phyloP scores from a whole-genome alignment of 2,888 invertebrate genomes.

The Cremastinae sp. region DNA sequence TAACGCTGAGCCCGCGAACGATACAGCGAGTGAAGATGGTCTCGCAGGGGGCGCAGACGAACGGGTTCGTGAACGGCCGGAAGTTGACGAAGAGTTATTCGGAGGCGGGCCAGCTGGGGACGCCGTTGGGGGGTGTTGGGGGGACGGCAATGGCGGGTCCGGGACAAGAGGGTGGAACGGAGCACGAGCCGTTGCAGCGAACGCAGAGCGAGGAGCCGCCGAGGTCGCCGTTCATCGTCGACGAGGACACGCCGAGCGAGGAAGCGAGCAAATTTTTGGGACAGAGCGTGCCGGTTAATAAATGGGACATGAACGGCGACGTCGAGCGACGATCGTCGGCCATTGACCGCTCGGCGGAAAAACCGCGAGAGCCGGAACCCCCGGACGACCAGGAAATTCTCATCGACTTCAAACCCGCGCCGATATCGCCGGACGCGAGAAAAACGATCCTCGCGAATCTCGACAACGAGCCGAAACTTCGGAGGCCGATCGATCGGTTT shows the following conservation, averaged over 20 bases:
- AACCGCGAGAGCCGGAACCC: slow-evolving; percentile 33
- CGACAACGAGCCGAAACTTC: slow-evolving; percentile 73
- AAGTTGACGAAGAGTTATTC: slow-evolving; percentile 92
- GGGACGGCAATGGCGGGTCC: slow-evolving; percentile 49
- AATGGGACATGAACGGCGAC: slow-evolving; percentile 72
- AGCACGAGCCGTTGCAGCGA: slow-evolving; percentile 90
- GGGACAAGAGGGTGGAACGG: slow-evolving; percentile 75
- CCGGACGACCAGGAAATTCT: slow-evolving; percentile 89
- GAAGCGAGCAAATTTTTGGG: slow-evolving; percentile 60
- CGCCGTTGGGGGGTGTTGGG: slow-evolving; percentile 73
- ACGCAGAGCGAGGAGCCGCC: slow-evolving; percentile 93
- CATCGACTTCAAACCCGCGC: slow-evolving; percentile 92
- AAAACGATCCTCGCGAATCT: slow-evolving; percentile 67
- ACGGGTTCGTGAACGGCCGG: slow-evolving; percentile 88
- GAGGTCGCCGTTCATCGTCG: slow-evolving; percentile 86
- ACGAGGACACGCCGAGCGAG: slow-evolving; percentile 82
- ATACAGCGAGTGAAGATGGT: slow-evolving; percentile 94
- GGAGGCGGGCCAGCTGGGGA: slow-evolving; percentile 84
- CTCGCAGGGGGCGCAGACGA: slow-evolving; percentile 94
- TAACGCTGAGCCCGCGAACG: slow-evolving; percentile 90
- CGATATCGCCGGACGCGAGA: slow-evolving; percentile 85
- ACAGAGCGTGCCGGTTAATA: slow-evolving; percentile 55
- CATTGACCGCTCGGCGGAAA: slow-evolving; percentile 24
- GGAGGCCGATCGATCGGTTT: slow-evolving; percentile 82
- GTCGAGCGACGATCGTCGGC: slow-evolving; percentile 43